A percentile compares a stretch with the other conserved stretches of the same genome.
These are phyloP conservation scores for Mystacornis crossleyi DNA, from an alignment of 2,113 vertebrate species.

Conservation along the genomic window DNA sequence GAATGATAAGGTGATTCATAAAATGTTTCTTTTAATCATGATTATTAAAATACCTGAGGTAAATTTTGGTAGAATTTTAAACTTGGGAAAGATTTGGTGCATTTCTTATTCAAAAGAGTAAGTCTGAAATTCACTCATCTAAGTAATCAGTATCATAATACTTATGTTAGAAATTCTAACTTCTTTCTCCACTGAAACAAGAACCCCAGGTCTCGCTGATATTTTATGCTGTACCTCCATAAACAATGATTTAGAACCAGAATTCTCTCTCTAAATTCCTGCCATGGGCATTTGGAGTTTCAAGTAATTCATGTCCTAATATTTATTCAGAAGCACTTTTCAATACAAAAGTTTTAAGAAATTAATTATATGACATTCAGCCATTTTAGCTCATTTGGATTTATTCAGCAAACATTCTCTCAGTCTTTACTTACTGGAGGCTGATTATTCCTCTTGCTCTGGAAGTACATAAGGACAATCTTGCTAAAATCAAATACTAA, in stretches of 20 bases:
- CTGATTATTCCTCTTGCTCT: neutral
- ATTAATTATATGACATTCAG: neutral
- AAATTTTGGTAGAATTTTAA: neutral
- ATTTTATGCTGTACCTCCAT: neutral
- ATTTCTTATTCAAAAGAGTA: neutral
- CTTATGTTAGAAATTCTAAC: neutral
- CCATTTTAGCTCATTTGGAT: neutral
- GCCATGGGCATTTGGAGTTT: neutral
- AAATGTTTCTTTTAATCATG: neutral
- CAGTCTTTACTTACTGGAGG: neutral
- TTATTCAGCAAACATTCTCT: neutral
- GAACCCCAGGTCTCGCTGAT: rapidly evolving
- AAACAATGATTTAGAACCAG: neutral
- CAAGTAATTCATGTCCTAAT: neutral
- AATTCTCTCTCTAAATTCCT: neutral
- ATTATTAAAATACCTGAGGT: neutral
- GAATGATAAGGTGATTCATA: rapidly evolving
- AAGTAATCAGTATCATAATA: neutral
- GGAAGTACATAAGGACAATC: neutral
- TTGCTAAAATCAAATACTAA: neutral
- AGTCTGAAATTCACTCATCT: neutral
- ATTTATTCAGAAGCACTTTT: neutral
- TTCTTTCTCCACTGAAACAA: neutral
- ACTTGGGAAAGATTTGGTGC: neutral
- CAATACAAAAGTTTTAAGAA: neutral